A percentile compares a stretch with the other conserved stretches of the same genome.
phyloP scores from a whole-genome alignment of 1,140 invertebrate genomes.

The Rhagoletis zephyria region DNA sequence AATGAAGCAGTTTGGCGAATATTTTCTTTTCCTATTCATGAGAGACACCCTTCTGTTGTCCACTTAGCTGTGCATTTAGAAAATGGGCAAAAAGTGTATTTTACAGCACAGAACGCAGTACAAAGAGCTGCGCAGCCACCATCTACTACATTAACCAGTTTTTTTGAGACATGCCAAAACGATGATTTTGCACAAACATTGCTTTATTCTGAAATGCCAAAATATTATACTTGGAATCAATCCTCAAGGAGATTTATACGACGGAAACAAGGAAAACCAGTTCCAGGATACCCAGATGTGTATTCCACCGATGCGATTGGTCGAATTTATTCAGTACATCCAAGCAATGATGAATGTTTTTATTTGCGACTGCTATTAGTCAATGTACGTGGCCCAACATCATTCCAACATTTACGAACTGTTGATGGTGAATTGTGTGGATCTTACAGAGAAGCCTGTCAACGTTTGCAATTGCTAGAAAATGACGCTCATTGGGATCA shows the following conservation, averaged over 20 bases:
- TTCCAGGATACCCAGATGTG: too few relatives aligned
- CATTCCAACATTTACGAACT: conserved; percentile 52
- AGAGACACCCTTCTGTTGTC: too few relatives aligned
- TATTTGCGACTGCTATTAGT: not conserved
- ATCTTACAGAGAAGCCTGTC: not conserved
- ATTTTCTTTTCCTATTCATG: too few relatives aligned
- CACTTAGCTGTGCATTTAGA: conserved; percentile 44
- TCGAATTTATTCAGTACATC: conserved; percentile 26
- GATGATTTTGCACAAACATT: conserved; percentile 71
- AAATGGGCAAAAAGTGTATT: conserved; percentile 67
- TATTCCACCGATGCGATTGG: too few relatives aligned
- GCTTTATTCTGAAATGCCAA: conserved; percentile 71
- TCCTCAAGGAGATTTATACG: too few relatives aligned
- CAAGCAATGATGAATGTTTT: conserved; percentile 33
- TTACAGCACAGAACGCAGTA: conserved; percentile 62
- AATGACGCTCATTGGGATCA: conserved; percentile 57
- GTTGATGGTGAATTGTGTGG: conserved; percentile 41
- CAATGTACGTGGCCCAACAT: conserved; percentile 50
- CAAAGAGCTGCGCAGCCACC: conserved; percentile 60
- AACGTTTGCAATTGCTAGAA: too few relatives aligned
- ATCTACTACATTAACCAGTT: conserved; percentile 68
- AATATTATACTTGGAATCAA: too few relatives aligned
- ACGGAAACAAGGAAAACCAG: too few relatives aligned
- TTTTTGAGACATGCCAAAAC: conserved; percentile 62
- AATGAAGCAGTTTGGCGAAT: too few relatives aligned